Evolutionary conservation across 2,113 vertebrate species (phyloP).

Genomic region (Calyptomena viridis): DNA sequence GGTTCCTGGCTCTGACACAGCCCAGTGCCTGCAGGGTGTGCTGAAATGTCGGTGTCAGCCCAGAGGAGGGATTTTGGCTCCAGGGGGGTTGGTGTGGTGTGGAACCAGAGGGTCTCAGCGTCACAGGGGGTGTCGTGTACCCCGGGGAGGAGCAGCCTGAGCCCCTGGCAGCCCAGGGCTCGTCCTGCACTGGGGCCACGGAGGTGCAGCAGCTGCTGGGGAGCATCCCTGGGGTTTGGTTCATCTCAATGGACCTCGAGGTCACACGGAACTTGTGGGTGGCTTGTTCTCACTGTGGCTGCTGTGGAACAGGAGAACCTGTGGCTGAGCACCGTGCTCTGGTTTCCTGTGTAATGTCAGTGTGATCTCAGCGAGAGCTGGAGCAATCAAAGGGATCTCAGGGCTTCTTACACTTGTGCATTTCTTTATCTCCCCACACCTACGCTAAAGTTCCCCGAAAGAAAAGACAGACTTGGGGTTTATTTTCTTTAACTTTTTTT

Average conservation of each 20-base stretch:
- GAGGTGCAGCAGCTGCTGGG: background rate
- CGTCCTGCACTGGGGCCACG: background rate
- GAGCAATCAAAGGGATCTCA: conserved; percentile 17
- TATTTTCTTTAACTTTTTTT: conserved; percentile 3
- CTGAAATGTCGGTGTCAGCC: accelerated
- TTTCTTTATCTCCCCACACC: background rate
- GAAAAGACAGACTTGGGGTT: background rate
- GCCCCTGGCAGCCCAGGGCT: background rate
- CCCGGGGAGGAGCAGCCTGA: accelerated
- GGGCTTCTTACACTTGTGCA: background rate
- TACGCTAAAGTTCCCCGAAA: background rate
- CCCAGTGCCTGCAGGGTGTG: accelerated
- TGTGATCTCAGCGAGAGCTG: conserved; percentile 8
- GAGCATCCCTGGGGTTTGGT: background rate
- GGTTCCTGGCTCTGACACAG: background rate
- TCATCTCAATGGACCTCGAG: accelerated
- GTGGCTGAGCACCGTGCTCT: background rate
- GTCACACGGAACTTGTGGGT: background rate
- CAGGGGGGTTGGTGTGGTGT: accelerated
- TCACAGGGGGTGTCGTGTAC: accelerated
- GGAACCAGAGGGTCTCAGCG: background rate
- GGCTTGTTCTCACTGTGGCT: background rate
- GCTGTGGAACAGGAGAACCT: background rate
- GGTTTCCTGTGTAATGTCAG: background rate
- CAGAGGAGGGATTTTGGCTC: background rate